A percentile compares a stretch with the other conserved stretches of the same genome.
phyloP scores from a whole-genome alignment of 1,140 invertebrate species.

The Asbolus verrucosus region DNA sequence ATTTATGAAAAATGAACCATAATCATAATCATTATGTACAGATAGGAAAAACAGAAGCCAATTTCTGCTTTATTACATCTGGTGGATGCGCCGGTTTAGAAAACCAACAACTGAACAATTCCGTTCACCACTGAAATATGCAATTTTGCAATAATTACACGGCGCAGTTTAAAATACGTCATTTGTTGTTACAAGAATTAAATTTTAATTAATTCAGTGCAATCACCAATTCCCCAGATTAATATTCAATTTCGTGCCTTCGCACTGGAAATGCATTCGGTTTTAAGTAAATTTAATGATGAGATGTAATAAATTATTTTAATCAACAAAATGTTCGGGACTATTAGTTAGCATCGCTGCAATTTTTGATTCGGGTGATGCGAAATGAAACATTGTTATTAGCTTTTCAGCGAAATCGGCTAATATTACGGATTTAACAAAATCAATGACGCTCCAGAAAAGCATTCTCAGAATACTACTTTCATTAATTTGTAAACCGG shows the following conservation, averaged over 20 bases:
- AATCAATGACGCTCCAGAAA: background rate
- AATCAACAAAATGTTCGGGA: background rate
- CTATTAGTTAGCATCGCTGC: background rate
- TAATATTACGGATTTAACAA: conserved; percentile 9
- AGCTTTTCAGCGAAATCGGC: conserved; percentile 9
- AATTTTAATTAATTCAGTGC: conserved; percentile 29
- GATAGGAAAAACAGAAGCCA: no score
- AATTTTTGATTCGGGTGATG: conserved; percentile 4
- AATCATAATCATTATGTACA: no score
- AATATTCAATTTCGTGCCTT: conserved; percentile 20
- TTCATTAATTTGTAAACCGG: conserved; percentile 29
- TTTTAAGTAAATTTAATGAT: conserved; percentile 10
- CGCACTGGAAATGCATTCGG: background rate
- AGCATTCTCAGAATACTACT: background rate
- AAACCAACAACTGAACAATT: no score
- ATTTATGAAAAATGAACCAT: no score
- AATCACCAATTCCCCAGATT: conserved; percentile 22
- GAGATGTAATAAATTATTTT: conserved; percentile 25
- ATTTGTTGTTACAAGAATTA: conserved; percentile 18
- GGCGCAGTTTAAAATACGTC: background rate
- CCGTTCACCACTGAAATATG: no score
- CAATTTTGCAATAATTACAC: conserved; percentile 3
- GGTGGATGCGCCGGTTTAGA: no score
- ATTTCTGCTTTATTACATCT: no score
- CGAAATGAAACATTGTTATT: background rate